phyloP scores from a whole-genome alignment of 2,888 invertebrate genomes.

The Mythimna impura region DNA sequence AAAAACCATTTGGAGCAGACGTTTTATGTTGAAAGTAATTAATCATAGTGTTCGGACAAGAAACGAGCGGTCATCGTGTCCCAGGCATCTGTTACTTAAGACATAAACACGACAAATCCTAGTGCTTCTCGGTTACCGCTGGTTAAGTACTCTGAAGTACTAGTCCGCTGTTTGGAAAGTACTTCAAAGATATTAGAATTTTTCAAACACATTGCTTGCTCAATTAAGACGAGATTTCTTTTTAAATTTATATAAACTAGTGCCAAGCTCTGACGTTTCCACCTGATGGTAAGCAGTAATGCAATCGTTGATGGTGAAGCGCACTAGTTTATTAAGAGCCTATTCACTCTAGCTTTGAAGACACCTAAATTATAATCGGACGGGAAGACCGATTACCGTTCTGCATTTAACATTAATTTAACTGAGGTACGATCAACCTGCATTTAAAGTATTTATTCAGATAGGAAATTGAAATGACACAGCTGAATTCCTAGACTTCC shows the following conservation, averaged over 20 bases:
- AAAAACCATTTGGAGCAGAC: constrained; percentile 30
- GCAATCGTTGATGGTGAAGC: no score
- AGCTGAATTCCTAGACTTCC: constrained; percentile 18
- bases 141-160: constrained; percentile 27
- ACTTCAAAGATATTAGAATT: neutral
- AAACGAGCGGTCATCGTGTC: constrained; percentile 38
- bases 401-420: neutral
- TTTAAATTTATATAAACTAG: no score
- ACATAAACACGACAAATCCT: constrained; percentile 34
- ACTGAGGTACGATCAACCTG: neutral
- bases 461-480: constrained; percentile 6
- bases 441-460: neutral
- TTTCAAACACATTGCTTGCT: neutral
- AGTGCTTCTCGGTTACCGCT: constrained; percentile 33
- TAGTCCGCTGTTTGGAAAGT: constrained; percentile 3
- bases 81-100: constrained; percentile 44
- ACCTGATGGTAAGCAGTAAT: no score
- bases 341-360: no score
- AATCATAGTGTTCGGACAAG: constrained; percentile 45
- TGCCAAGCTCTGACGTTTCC: no score
- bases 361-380: no score
- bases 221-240: neutral
- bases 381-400: no score
- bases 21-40: constrained; percentile 42
- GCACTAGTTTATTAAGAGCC: no score